Percentiles rank a stretch among this genome's conserved stretches.
These are phyloP conservation scores for Phortica variegata DNA, from an alignment of 1,140 invertebrate genomes.

Conservation along the genomic window DNA sequence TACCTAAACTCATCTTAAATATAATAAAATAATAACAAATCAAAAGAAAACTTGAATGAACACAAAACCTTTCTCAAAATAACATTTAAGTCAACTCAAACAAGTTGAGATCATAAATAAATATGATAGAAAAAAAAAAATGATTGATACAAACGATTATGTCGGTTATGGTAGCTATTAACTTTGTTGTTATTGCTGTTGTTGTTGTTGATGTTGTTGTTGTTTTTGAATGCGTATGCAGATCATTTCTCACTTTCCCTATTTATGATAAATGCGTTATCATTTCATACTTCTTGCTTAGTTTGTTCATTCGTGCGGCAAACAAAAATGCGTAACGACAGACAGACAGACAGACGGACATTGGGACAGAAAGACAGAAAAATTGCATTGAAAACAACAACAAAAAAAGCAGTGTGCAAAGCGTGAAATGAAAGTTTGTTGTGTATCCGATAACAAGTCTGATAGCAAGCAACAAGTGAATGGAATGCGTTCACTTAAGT, in stretches of 20 bases:
- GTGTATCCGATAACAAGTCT: slow-evolving; percentile 19
- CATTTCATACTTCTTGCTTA: slow-evolving; percentile 6
- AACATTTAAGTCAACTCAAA: slow-evolving; percentile 11
- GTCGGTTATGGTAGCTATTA: slow-evolving; percentile 1
- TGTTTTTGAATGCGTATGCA: too few relatives aligned
- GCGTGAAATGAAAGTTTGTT: neutral
- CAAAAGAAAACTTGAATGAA: too few relatives aligned
- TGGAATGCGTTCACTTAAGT: slow-evolving; percentile 31
- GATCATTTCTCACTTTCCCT: slow-evolving; percentile 28
- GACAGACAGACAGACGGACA: neutral
- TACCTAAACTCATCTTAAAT: too few relatives aligned
- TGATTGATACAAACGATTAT: neutral
- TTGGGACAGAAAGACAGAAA: slow-evolving; percentile 10
- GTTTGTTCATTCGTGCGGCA: slow-evolving; percentile 1
- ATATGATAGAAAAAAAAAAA: neutral
- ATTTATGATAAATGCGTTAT: slow-evolving; percentile 24
- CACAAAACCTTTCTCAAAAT: neutral
- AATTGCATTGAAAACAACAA: neutral
- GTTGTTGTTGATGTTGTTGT: too few relatives aligned
- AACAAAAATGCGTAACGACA: neutral
- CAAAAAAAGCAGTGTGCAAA: neutral
- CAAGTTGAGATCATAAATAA: slow-evolving; percentile 17
- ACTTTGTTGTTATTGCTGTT: too few relatives aligned
- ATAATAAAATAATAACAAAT: too few relatives aligned
- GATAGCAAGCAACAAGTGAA: slow-evolving; percentile 33